These are phyloP conservation scores for Saturnia pavonia DNA, from an alignment of 2,888 invertebrate species.

Conservation along the genomic window DNA sequence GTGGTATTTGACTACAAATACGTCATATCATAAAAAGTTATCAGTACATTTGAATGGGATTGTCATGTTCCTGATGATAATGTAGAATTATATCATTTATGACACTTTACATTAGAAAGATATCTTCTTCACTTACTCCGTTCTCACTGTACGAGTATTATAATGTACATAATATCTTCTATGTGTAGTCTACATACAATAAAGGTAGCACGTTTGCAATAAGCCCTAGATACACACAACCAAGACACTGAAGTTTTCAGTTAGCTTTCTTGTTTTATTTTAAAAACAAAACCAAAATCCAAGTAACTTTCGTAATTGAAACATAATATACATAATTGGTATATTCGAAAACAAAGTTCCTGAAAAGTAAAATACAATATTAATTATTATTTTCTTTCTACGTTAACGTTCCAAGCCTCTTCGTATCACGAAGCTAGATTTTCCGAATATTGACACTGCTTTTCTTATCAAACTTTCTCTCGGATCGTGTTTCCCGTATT, in stretches of 20 bases:
- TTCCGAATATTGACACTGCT: conserved; percentile 57
- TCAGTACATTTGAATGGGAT: too few relatives aligned
- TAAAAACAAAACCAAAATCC: background rate
- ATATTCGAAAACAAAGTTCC: conserved; percentile 12
- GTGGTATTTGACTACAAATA: background rate
- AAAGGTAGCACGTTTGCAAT: background rate
- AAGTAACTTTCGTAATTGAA: background rate
- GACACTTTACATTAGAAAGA: too few relatives aligned
- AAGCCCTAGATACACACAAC: background rate
- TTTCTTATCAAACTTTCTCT: conserved; percentile 49
- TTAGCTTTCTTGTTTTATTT: background rate
- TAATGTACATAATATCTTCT: background rate
- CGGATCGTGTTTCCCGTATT: conserved; percentile 65
- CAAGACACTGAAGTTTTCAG: background rate
- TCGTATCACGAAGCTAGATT: conserved; percentile 50
- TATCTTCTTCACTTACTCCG: too few relatives aligned
- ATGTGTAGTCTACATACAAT: background rate
- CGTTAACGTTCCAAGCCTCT: conserved; percentile 15
- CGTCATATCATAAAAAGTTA: background rate
- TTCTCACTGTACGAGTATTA: too few relatives aligned
- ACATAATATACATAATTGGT: too few relatives aligned
- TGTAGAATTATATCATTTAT: too few relatives aligned
- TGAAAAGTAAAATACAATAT: conserved; percentile 13
- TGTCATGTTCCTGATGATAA: too few relatives aligned
- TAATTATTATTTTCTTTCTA: conserved; percentile 29